Base-by-base conservation (phyloP, 2,113 vertebrate species). In the Gobiocypris rarus region DNA sequence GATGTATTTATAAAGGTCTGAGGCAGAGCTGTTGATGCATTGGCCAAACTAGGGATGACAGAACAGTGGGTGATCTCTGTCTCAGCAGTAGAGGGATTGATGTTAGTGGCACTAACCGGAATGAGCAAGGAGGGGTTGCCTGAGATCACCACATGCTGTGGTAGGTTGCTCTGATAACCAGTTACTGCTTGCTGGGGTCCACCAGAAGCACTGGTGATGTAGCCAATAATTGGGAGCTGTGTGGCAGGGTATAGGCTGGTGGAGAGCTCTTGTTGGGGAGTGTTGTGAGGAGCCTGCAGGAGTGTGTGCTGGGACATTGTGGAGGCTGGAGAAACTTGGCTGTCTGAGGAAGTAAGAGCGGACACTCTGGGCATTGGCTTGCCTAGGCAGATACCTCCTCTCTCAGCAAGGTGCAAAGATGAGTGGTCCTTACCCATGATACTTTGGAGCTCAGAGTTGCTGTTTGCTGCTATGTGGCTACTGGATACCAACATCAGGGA, bases 61-160 rank as follows among this genome's bases (percentile, higher is more conserved):
- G 97, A 95, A 2, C 95, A 92, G 5, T 95, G 93, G n/a, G 94
- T 84, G 0, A 95, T 94, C 74, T 97, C 97, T 0, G 96, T 91
- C 3, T 97, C 95, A 58, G 91, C 82, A 74, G 89, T 38, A 3
- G 90, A 90, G 11, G 91, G 92, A 73, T 88, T 86, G n/a, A 95
- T 11, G 93, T 93, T 56, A 91, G 95, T 0, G 92, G 93, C 1
- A 87, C 94, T 93, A 0, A 99, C 97, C 0, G 97, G 97, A 75
- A 99, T 98, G 89, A 99, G 95, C 83, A 99, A 95, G 80, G 97
- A 97, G 91, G 98, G 97, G 34, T 95, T 94, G 83, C 97, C 96
- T 0, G 97, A 97, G 91, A 98, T 98, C 85, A 99, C 96, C 89
- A 99, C 93, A 90, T 99, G 97, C 91, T 97, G 98, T 0, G 97